A percentile compares a stretch with the other conserved stretches of the same genome.
Conservation (phyloP, 2,888 invertebrate species). For the Philereme transversata region DNA sequence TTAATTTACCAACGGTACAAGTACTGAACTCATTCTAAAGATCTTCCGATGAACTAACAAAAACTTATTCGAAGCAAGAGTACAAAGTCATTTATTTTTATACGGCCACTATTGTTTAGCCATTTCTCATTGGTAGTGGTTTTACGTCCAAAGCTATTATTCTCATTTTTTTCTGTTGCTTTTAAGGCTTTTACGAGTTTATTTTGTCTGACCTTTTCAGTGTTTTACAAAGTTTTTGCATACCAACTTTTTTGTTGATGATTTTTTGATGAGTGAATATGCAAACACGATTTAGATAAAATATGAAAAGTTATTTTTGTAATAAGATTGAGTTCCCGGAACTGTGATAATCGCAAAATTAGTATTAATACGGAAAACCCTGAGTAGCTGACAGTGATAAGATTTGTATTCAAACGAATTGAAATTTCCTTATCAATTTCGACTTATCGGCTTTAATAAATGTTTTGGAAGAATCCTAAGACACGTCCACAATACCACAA, state of each 20-base stretch:
- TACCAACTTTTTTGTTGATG: conserved; percentile 22
- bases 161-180: conserved; percentile 23
- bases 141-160: conserved; percentile 41
- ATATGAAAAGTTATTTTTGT: too few species aligned
- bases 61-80: conserved; percentile 74
- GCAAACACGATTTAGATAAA: neutral
- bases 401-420: too few species aligned
- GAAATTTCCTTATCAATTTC: too few species aligned
- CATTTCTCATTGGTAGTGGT: conserved; percentile 67
- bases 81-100: conserved; percentile 77
- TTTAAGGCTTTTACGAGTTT: conserved; percentile 26
- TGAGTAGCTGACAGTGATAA: too few species aligned
- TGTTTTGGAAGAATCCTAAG: too few species aligned
- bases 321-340: too few species aligned
- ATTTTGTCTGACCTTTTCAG: conserved; percentile 25
- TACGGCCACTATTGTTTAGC: conserved; percentile 75
- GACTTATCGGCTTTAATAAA: too few species aligned
- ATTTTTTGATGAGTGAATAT: conserved; percentile 3
- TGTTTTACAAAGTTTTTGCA: conserved; percentile 19
- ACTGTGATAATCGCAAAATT: too few species aligned
- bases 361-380: too few species aligned
- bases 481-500: too few species aligned
- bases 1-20: conserved; percentile 40
- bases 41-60: conserved; percentile 80
- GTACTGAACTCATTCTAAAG: conserved; percentile 76